Evolutionary conservation across 2,113 vertebrate species (phyloP), one percentile per base, ranked within the genome.

Genomic region (Amphiprion percula): DNA sequence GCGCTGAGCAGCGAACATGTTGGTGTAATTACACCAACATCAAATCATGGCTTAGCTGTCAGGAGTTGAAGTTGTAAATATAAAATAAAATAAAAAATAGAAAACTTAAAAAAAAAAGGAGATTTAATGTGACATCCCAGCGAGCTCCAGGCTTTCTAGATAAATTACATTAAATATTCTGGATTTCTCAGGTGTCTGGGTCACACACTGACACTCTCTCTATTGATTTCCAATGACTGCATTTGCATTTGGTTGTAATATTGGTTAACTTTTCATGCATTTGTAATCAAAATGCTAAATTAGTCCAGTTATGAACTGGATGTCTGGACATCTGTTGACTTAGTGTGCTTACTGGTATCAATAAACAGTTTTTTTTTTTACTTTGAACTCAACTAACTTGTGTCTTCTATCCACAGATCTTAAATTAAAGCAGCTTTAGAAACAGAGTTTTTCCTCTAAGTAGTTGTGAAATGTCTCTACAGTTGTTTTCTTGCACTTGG

Each of bases 401-500:
- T 46, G 6, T 49, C 17, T 39, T 49, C 64, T 37, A 64, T 68
- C 41, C 63, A 21, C 53, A 23, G 46, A 74, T 75, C 52, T 30
- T 24, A 72, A 69, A 52, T 21, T 4, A 78, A 70, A 44, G 17
- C 23, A 26, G 10, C 10, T 23, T 8, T 49, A 37, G 19, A 10
- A 79, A 70, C 49, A 47, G 37, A 23, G 33, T 19, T 63, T 60
- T 26, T 37, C 24, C 16, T 53, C 21, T 54, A 17, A 21, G 16
- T 52, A 49, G 50, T 1, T 67, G 30, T 67, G 11, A 54, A 69
- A 4, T 26, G 23, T 49, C 19, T 68, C 26, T 47, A 10, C 21
- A 71, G 59, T 55, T 49, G 21, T 50, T 47, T 55, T 56, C 12
- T 19, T 55, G 9, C 14, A 61, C 41, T 58, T 11, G 23, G 12